Evolutionary conservation across 2,888 invertebrate genomes (phyloP), one percentile per base, ranked within the genome.

Genomic region (Liopterus haemorrhoidalis): DNA sequence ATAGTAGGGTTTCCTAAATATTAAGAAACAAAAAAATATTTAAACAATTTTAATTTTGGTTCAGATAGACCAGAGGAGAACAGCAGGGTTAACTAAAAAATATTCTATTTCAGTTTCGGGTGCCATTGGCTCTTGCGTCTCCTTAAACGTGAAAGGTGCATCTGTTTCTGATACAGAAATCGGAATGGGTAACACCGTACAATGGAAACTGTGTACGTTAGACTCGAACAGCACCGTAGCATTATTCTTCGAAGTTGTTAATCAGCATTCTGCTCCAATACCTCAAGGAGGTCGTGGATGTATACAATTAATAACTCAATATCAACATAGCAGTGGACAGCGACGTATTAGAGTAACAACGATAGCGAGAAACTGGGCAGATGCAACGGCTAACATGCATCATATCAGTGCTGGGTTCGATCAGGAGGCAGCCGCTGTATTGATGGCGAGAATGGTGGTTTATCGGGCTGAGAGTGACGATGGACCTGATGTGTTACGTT

Each of bases 141-240:
- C 93, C 0, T 72, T 93, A 53, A 91, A 92, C 60, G 85, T 90
- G 49, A 96, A 96, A 66, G 89, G 89, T 33, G 80, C 89, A 1
- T 81, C 84, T 58, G 95, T 99, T 38, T 90, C 95, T 0, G 99
- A 99, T 65, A 90, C 89, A 51, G 99, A 99, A 72, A 87, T 97
- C 58, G 99, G 99, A 42, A 83, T 97, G 72, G 97, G 96, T 21
- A 92, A 91, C 56, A 99, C 99, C 0, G 87, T 89, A 48, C 94
- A 96, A 63, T 99, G 99, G 99, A 97, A 97, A 70, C 82, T 99
- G 72, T 96, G 97, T 68, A 85, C 93, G 0, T 74, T 99, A 16
- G 87, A 82, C 30, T 95, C 97, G 0, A 90, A 87, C 61, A 85
- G 91, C 11, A 96, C 97, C 0, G 81, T 92, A 62, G 91, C 88